Percentiles rank a stretch among this genome's conserved stretches.
phyloP scores from a whole-genome alignment of 1,140 invertebrate species.

The Plodia interpunctella region DNA sequence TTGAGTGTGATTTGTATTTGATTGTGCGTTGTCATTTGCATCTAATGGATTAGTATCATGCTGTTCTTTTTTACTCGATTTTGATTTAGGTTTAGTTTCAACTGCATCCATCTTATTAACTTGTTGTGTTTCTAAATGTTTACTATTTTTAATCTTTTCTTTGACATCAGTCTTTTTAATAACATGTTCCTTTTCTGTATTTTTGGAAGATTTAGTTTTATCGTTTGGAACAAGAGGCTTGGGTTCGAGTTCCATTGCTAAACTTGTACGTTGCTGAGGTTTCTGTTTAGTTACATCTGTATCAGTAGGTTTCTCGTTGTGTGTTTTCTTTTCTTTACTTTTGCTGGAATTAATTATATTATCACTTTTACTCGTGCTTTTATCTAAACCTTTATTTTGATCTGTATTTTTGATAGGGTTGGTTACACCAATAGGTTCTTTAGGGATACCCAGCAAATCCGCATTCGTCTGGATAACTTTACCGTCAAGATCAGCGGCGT shows the following conservation, averaged over 20 bases:
- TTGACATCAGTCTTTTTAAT: background rate
- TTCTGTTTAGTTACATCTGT: background rate
- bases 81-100: background rate
- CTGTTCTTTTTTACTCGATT: background rate
- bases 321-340: background rate
- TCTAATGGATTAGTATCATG: background rate
- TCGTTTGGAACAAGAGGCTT: background rate
- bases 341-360: background rate
- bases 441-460: background rate
- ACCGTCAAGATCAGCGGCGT: conserved; percentile 35
- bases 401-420: background rate
- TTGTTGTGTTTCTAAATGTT: background rate
- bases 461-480: background rate
- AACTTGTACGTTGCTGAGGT: background rate
- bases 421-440: background rate
- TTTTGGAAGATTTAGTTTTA: background rate
- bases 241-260: background rate
- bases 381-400: background rate
- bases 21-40: background rate
- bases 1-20: background rate
- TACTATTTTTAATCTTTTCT: background rate
- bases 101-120: background rate
- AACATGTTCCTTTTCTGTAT: background rate
- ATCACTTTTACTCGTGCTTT: background rate
- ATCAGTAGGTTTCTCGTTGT: background rate